Conservation (phyloP, 2,888 invertebrate species). For the Eueremaeus valkanovi region DNA sequence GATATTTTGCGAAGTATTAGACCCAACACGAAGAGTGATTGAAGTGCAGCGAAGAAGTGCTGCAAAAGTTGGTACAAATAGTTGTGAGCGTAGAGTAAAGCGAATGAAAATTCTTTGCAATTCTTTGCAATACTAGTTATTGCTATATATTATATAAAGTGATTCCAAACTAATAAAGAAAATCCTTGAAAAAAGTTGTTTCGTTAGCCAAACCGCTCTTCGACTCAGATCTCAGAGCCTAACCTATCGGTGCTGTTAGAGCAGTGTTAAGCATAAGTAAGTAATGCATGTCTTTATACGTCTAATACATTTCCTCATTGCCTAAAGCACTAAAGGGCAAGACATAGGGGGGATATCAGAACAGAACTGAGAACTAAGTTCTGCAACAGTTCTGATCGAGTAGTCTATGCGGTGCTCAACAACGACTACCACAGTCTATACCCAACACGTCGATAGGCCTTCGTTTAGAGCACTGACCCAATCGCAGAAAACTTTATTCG, state of each 20-base stretch:
- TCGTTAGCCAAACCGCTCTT: conserved; percentile 3
- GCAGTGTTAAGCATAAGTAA: conserved; percentile 18
- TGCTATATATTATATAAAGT: conserved; percentile 15
- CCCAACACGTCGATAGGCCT: background rate
- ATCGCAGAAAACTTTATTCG: conserved; percentile 2
- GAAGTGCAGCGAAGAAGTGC: background rate
- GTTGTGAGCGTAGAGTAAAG: background rate
- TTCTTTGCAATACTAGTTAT: background rate
- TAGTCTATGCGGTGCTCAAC: background rate
- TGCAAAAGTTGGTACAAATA: background rate
- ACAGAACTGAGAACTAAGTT: background rate
- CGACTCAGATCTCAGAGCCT: background rate
- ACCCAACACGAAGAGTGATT: conserved; percentile 20
- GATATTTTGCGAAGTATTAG: background rate
- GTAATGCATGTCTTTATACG: conserved; percentile 28
- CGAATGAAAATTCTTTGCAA: background rate
- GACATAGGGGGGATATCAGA: background rate
- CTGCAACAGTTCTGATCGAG: conserved; percentile 1
- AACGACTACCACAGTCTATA: background rate
- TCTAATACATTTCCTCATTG: conserved; percentile 35
- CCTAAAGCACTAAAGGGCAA: conserved; percentile 25
- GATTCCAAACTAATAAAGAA: conserved; percentile 23
- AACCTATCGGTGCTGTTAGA: conserved; percentile 27
- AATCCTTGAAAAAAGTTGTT: conserved; percentile 36
- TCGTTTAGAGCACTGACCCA: conserved; percentile 34